Evolutionary conservation across 2,113 vertebrate genomes (phyloP).

Genomic region (Centropus bengalensis): DNA sequence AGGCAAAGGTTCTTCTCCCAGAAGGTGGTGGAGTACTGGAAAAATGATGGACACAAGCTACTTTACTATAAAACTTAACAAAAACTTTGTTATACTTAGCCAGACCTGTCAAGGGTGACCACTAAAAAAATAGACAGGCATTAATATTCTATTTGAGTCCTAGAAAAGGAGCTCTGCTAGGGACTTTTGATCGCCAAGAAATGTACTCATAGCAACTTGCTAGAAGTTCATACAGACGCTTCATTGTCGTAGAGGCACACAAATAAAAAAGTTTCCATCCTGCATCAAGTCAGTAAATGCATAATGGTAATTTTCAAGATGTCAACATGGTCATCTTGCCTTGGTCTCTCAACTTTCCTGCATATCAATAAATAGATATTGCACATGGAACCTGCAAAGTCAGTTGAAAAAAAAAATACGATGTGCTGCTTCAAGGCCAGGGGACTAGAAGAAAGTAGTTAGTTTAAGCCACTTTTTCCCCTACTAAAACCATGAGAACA

Average conservation of each 20-base stretch:
- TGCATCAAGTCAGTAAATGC: not conserved
- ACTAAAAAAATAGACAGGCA: not conserved
- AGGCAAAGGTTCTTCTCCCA: no score
- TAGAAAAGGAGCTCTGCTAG: not conserved
- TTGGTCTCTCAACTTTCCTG: not conserved
- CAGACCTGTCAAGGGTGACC: not conserved
- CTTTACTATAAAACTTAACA: not conserved
- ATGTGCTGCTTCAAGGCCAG: no score
- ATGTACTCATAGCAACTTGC: not conserved
- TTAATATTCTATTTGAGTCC: not conserved
- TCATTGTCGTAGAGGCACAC: not conserved
- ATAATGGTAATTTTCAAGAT: not conserved
- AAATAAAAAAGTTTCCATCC: not conserved
- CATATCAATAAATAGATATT: not conserved
- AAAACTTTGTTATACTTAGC: not conserved
- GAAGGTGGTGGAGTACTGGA: no score
- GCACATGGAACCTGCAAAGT: not conserved
- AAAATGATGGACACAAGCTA: not conserved
- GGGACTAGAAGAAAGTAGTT: not conserved
- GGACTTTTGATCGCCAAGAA: not conserved
- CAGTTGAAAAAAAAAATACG: no score
- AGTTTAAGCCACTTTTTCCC: not conserved
- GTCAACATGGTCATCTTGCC: fast-evolving
- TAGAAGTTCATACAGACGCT: not conserved
- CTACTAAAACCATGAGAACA: not conserved